Evolutionary conservation across 92 coral and sea anemone genomes (phyloP), one percentile per base, ranked within the genome.

Genomic region (Anthopleura xanthogrammica): DNA sequence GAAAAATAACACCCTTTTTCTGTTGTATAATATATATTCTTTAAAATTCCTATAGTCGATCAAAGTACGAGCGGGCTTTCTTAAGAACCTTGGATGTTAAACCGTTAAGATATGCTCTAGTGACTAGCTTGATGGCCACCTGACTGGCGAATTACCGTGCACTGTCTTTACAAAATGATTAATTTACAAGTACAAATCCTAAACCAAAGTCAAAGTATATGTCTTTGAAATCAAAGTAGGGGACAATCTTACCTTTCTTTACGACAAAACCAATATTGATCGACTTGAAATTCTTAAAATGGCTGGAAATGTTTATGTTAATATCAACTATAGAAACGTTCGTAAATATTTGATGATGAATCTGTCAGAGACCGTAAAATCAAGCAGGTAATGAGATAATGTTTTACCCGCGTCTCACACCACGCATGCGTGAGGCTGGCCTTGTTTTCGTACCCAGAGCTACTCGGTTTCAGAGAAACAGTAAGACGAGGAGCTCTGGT

Each of bases 381-480:
- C 29, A 20, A 50, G 41, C 86, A 83, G 86, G 79, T 83, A 20
- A 76, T 76, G 87, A 84, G 57, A 65, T 84, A 80, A 80, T 80
- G 68, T 72, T 14, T 41, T 62, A 77, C 87, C 87, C 79, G 87
- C 80, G 82, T 24, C 41, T 60, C 1, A 19, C 17, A 24, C 11
- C 75, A 42, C 86, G 81, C 86, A 83, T 83, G 86, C 86, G 86
- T 58, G 20, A 10, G 42, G 22, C 2, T 60, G 20, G 41, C 64
- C 50, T 48, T 9, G 5, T 60, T 24, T 17, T 62, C 43, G 82
- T 57, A 78, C 41, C 36, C 81, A 22, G 82, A 24, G 72, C 41
- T 14, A 79, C 16, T 16, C 41, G 14, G 11, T 23, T 46, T 55
- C 12, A 43, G 4, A n/a, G 55, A 29, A 29, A 17, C 64, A 58